Evolutionary conservation across 2,888 invertebrate genomes (phyloP).

Genomic region (Epistrophella euchroma): DNA sequence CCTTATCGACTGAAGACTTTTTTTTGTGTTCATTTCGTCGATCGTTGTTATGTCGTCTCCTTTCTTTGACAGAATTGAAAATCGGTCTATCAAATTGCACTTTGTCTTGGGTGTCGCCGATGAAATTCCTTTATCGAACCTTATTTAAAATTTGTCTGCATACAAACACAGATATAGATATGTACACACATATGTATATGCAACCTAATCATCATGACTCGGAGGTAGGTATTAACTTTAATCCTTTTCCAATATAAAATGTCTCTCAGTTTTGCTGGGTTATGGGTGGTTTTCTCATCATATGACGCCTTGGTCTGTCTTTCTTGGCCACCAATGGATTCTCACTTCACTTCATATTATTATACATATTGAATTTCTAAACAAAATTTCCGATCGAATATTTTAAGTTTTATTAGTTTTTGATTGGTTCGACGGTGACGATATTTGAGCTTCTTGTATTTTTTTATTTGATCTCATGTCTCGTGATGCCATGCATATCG

Average conservation of each 20-base stretch:
- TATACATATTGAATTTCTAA: constrained; percentile 51
- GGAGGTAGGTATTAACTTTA: constrained; percentile 75
- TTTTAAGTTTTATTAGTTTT: constrained; percentile 36
- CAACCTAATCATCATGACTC: constrained; percentile 56
- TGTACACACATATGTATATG: constrained; percentile 49
- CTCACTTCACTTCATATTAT: neutral
- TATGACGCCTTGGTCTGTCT: neutral
- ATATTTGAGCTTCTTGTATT: constrained; percentile 58
- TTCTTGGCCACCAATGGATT: constrained; percentile 45
- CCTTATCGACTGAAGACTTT: constrained; percentile 62
- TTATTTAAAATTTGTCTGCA: constrained; percentile 14
- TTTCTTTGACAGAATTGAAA: constrained; percentile 67
- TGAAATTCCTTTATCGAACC: constrained; percentile 12
- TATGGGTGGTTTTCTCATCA: constrained; percentile 64
- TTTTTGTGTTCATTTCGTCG: constrained; percentile 64
- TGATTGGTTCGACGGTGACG: constrained; percentile 32
- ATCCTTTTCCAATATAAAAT: constrained; percentile 72
- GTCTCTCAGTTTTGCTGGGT: constrained; percentile 55
- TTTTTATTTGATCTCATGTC: neutral
- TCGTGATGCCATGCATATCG: constrained; percentile 38
- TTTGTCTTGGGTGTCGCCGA: constrained; percentile 43
- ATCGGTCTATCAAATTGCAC: constrained; percentile 75
- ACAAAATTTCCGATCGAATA: constrained; percentile 57
- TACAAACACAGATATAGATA: constrained; percentile 9
- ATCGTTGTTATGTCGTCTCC: constrained; percentile 48